These are phyloP conservation scores for Macroramphosus scolopax DNA, from an alignment of 2,797 vertebrate genomes.

Conservation along the genomic window DNA sequence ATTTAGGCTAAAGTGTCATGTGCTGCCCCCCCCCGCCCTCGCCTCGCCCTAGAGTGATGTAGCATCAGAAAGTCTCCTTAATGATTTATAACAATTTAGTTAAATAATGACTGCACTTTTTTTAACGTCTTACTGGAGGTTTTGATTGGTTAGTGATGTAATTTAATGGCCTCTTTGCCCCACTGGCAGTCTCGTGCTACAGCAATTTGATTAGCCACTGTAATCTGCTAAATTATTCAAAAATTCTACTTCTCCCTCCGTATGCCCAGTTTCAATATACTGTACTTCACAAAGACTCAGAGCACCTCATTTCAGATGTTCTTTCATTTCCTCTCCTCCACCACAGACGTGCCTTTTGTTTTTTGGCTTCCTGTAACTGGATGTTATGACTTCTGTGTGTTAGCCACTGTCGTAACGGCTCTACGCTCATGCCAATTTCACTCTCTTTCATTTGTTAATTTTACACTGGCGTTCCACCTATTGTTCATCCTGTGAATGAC, in stretches of 20 bases:
- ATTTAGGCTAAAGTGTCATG: conserved; percentile 42
- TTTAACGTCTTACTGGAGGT: conserved; percentile 4
- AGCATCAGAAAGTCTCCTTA: conserved; percentile 42
- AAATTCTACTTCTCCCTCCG: conserved; percentile 22
- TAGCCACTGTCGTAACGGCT: conserved; percentile 7
- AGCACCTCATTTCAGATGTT: conserved; percentile 10
- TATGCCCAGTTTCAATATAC: conserved; percentile 19
- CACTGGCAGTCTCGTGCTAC: conserved; percentile 20
- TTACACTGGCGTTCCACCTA: conserved; percentile 38
- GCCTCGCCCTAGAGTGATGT: conserved; percentile 36
- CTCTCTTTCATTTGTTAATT: conserved; percentile 37
- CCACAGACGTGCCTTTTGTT: conserved; percentile 14
- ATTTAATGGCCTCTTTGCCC: conserved; percentile 31
- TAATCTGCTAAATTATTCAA: conserved; percentile 62
- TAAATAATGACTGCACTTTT: conserved; percentile 8
- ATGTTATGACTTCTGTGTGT: conserved; percentile 18
- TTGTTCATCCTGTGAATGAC: conserved; percentile 56
- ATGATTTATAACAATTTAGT: conserved; percentile 60
- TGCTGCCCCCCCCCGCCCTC: conserved; percentile 11
- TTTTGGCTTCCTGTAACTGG: conserved; percentile 55
- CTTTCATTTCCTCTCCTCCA: conserved; percentile 27
- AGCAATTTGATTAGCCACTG: conserved; percentile 53
- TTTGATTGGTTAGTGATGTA: conserved; percentile 44
- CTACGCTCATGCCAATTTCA: conserved; percentile 12
- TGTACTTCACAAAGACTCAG: conserved; percentile 40